Evolutionary conservation across 1,140 invertebrate species (phyloP).

Genomic region (Calosoma granatense): DNA sequence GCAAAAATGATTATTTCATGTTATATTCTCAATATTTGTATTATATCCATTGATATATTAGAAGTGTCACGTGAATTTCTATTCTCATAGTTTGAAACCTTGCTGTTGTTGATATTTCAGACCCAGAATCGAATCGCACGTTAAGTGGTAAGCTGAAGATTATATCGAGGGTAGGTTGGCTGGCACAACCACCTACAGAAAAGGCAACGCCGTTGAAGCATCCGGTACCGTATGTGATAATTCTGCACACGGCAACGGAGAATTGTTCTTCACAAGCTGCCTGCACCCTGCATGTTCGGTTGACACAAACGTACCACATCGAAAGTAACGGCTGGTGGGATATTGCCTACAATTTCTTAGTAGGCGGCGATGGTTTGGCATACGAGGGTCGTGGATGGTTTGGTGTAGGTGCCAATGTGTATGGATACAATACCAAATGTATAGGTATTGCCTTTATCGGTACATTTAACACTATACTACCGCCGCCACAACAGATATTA

Average conservation of each 20-base stretch:
- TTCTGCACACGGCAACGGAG: conserved; percentile 39
- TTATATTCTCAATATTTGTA: background rate
- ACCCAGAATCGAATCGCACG: background rate
- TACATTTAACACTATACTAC: conserved; percentile 37
- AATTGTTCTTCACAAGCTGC: conserved; percentile 33
- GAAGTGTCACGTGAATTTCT: background rate
- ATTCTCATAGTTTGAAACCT: too few species aligned
- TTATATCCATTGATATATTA: background rate
- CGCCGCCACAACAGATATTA: conserved; percentile 18
- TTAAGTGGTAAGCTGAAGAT: conserved; percentile 23
- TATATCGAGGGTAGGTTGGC: conserved; percentile 43
- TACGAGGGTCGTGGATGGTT: conserved; percentile 56
- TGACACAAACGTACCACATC: conserved; percentile 63
- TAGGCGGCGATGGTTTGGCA: conserved; percentile 59
- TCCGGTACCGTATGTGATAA: conserved; percentile 42
- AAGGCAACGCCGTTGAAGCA: conserved; percentile 30
- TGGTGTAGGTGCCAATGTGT: conserved; percentile 42
- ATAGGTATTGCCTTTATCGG: conserved; percentile 62
- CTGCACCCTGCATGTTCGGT: conserved; percentile 35
- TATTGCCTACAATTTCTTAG: conserved; percentile 63
- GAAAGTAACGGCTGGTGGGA: conserved; percentile 50
- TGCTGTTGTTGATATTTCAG: too few species aligned
- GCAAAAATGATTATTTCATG: background rate
- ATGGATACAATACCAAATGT: conserved; percentile 48
- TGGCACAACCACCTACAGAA: conserved; percentile 44